Conservation (phyloP, 2,888 invertebrate genomes). For the Tridacna gigas region DNA sequence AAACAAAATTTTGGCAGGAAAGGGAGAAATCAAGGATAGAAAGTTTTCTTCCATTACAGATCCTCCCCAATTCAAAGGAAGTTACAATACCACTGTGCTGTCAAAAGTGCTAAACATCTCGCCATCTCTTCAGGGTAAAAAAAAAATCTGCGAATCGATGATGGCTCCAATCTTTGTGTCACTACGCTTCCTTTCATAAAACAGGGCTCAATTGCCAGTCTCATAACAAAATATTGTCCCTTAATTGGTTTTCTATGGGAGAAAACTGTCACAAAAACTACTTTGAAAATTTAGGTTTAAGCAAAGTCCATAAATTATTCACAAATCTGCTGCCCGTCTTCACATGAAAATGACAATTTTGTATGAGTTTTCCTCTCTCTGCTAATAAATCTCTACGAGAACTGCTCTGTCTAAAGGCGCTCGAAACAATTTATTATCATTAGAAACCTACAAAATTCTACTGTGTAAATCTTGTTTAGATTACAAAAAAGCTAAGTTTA, state of each 20-base stretch:
- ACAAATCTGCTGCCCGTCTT: conserved; percentile 24
- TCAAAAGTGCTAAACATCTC: too few species aligned
- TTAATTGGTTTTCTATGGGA: conserved; percentile 23
- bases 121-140: too few species aligned
- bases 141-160: not conserved
- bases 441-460: conserved; percentile 17
- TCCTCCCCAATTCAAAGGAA: too few species aligned
- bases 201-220: conserved; percentile 10
- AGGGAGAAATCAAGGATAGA: too few species aligned
- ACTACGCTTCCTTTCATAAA: conserved; percentile 2
- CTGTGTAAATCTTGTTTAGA: conserved; percentile 13
- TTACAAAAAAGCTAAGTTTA: conserved; percentile 12
- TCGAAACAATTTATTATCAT: conserved; percentile 19
- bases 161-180: conserved; percentile 13
- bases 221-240: conserved; percentile 27
- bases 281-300: conserved; percentile 11
- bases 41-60: too few species aligned
- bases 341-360: conserved; percentile 19
- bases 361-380: conserved; percentile 14
- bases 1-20: not conserved
- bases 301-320: conserved; percentile 23
- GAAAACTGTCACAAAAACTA: conserved; percentile 23
- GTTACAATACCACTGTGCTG: too few species aligned
- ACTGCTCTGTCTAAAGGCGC: conserved; percentile 8
- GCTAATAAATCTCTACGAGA: conserved; percentile 25